phyloP scores from a whole-genome alignment of 2,113 vertebrate genomes.

The Macroglossus sobrinus region DNA sequence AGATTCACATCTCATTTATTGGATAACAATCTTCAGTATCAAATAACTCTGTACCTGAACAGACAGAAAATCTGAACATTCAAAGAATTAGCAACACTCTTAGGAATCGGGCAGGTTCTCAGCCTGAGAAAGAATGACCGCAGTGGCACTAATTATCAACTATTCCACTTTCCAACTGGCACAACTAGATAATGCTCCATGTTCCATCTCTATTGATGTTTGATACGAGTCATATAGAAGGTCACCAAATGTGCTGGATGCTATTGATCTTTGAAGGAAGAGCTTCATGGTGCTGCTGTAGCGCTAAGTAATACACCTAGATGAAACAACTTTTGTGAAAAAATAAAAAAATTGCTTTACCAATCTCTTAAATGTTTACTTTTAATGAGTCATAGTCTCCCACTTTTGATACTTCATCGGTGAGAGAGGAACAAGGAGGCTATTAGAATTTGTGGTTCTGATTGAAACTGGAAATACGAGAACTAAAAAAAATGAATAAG shows the following conservation, averaged over 20 bases:
- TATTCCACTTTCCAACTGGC: not conserved
- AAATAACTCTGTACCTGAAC: not conserved
- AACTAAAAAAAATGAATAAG: not conserved
- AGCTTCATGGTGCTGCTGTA: not conserved
- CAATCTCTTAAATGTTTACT: not conserved
- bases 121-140: not conserved
- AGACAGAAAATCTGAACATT: not conserved
- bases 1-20: not conserved
- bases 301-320: not conserved
- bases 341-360: not conserved
- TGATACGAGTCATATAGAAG: not conserved
- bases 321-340: not conserved
- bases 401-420: not conserved
- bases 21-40: not conserved
- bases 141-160: not conserved
- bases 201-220: not conserved
- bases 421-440: not conserved
- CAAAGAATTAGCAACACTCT: not conserved
- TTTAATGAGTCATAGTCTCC: not conserved
- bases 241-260: not conserved
- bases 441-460: not conserved
- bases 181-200: not conserved
- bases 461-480: not conserved
- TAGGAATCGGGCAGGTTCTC: not conserved
- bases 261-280: not conserved